Conservation (phyloP, 1,140 invertebrate species). For the Zophobas morio region DNA sequence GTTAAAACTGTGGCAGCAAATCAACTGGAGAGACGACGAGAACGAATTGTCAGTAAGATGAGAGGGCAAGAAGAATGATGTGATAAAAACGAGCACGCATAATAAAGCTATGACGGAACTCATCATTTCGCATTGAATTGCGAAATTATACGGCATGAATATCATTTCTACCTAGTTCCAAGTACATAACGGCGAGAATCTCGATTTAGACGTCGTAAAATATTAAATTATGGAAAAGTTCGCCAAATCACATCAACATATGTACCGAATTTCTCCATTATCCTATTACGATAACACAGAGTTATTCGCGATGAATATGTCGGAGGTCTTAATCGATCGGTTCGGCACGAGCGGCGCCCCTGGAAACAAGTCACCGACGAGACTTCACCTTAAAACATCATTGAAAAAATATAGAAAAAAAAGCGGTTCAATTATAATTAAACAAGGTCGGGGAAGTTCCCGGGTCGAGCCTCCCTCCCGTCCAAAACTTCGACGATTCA, state of each 20-base stretch:
- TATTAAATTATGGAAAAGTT: constrained; percentile 52
- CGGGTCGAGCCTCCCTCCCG: too few relatives aligned
- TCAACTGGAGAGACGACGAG: constrained; percentile 20
- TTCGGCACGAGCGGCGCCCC: too few relatives aligned
- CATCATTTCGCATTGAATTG: constrained; percentile 51
- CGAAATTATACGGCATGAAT: constrained; percentile 52
- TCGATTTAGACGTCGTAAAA: constrained; percentile 51
- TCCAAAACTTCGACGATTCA: too few relatives aligned
- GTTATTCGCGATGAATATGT: constrained; percentile 39
- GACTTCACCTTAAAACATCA: too few relatives aligned
- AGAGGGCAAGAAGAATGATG: constrained; percentile 51
- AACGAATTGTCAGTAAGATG: constrained; percentile 44
- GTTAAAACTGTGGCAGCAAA: background rate
- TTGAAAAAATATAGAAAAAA: too few relatives aligned
- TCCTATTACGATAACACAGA: constrained; percentile 20
- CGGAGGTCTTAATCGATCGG: too few relatives aligned
- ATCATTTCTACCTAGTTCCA: constrained; percentile 51
- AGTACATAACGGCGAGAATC: constrained; percentile 46
- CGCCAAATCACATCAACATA: constrained; percentile 42
- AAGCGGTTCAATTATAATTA: too few relatives aligned
- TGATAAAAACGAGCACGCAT: constrained; percentile 53
- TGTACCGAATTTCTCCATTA: constrained; percentile 44
- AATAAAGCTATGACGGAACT: constrained; percentile 53
- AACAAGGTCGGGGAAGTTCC: too few relatives aligned
- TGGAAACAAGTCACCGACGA: too few relatives aligned